These are phyloP conservation scores for Neria commutata DNA, from an alignment of 2,888 invertebrate genomes.

Conservation along the genomic window DNA sequence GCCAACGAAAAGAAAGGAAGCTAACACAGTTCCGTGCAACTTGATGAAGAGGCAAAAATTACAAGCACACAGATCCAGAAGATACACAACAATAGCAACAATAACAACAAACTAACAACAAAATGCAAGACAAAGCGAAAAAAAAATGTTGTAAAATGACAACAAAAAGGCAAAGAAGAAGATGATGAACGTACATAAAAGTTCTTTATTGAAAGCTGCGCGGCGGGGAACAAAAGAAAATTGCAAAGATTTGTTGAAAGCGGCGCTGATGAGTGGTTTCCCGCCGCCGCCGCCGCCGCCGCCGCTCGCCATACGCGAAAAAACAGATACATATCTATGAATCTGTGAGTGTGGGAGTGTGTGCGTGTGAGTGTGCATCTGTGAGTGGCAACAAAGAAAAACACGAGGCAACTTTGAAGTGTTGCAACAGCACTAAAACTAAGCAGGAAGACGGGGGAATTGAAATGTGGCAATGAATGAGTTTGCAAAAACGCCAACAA, in stretches of 20 bases:
- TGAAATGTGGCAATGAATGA: background rate
- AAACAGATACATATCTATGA: too few relatives aligned
- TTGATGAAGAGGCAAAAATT: too few relatives aligned
- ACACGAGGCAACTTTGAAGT: too few relatives aligned
- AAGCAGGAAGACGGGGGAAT: background rate
- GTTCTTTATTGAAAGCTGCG: background rate
- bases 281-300: too few relatives aligned
- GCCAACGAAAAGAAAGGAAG: too few relatives aligned
- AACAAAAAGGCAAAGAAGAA: background rate
- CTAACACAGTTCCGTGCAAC: too few relatives aligned
- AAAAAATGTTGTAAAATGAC: background rate
- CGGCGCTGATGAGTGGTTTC: conserved; percentile 1
- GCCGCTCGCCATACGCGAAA: background rate
- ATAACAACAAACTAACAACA: background rate
- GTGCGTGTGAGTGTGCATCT: background rate
- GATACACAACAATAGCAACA: background rate
- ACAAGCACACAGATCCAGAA: too few relatives aligned
- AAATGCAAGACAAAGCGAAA: background rate
- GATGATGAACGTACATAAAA: too few relatives aligned
- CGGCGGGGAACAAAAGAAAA: background rate
- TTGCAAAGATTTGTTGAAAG: background rate
- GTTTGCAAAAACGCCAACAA: background rate
- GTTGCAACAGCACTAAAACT: background rate
- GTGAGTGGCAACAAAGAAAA: background rate
- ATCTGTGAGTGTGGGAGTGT: too few relatives aligned